Evolutionary conservation across 2,888 invertebrate genomes (phyloP).

Genomic region (Micropterix aruncella): DNA sequence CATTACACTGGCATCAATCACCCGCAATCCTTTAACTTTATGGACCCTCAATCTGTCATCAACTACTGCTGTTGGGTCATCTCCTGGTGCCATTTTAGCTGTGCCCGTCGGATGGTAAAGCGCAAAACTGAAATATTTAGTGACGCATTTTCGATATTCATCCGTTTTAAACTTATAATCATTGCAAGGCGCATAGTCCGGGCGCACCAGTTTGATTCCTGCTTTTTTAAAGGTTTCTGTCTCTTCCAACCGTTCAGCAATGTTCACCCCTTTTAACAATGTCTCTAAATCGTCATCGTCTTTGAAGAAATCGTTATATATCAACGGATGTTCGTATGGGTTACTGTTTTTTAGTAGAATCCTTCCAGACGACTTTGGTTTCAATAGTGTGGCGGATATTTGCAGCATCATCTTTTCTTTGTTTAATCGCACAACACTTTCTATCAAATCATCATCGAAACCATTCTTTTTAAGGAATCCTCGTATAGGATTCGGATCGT

Average conservation of each 20-base stretch:
- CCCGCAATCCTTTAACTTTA: constrained; percentile 36
- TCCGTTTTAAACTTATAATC: constrained; percentile 17
- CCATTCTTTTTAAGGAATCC: constrained; percentile 19
- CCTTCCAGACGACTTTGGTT: constrained; percentile 53
- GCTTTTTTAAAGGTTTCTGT: constrained; percentile 19
- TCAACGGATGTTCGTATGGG: constrained; percentile 49
- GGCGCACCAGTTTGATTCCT: constrained; percentile 20
- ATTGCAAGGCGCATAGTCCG: constrained; percentile 22
- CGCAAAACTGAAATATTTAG: constrained; percentile 22
- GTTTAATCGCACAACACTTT: constrained; percentile 18
- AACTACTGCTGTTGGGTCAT: constrained; percentile 34
- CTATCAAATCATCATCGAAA: constrained; percentile 17
- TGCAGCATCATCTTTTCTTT: constrained; percentile 23
- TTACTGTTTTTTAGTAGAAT: constrained; percentile 50
- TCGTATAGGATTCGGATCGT: constrained; percentile 16
- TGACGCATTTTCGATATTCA: constrained; percentile 19
- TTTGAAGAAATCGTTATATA: constrained; percentile 48
- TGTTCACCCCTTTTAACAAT: constrained; percentile 18
- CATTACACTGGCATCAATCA: constrained; percentile 54
- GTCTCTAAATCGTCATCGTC: constrained; percentile 35
- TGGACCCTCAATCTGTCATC: constrained; percentile 39
- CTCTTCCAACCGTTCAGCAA: constrained; percentile 17
- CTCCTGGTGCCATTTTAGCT: constrained; percentile 42
- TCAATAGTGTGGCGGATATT: constrained; percentile 41
- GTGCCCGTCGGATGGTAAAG: constrained; percentile 62